Evolutionary conservation across 2,797 vertebrate genomes (phyloP).

Genomic region (Myiotriccus ornatus): DNA sequence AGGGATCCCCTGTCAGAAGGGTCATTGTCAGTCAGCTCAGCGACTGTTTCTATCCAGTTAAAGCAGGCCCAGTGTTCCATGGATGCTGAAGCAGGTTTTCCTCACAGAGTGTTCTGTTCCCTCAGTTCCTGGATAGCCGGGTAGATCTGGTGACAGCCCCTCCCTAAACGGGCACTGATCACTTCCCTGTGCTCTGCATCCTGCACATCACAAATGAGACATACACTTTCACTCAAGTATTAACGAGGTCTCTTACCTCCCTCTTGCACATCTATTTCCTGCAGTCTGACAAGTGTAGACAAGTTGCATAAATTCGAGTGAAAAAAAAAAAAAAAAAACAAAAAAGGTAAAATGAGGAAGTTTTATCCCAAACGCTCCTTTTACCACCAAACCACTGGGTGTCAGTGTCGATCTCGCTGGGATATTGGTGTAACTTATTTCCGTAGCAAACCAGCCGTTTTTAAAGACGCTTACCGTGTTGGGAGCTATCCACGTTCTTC

Average conservation of each 20-base stretch:
- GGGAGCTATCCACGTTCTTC: background rate
- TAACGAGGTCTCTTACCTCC: background rate
- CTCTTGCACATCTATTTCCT: background rate
- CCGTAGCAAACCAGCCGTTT: background rate
- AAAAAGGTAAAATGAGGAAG: background rate
- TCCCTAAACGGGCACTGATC: rapidly evolving
- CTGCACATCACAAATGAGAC: background rate
- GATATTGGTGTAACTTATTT: background rate
- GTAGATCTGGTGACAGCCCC: rapidly evolving
- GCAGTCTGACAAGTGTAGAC: background rate
- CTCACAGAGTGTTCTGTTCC: rapidly evolving
- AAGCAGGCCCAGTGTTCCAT: background rate
- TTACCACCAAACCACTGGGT: background rate
- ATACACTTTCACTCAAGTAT: rapidly evolving
- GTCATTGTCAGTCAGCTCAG: rapidly evolving
- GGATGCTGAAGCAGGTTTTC: too few species aligned
- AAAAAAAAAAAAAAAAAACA: background rate
- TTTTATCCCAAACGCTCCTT: background rate
- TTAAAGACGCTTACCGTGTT: rapidly evolving
- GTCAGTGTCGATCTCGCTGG: background rate
- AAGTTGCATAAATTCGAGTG: background rate
- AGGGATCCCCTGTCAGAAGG: background rate
- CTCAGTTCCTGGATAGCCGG: rapidly evolving
- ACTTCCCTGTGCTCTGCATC: rapidly evolving
- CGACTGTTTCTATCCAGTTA: background rate